Base-by-base conservation (phyloP, 2,113 vertebrate species). In the Sterrhoptilus dennistouni region DNA sequence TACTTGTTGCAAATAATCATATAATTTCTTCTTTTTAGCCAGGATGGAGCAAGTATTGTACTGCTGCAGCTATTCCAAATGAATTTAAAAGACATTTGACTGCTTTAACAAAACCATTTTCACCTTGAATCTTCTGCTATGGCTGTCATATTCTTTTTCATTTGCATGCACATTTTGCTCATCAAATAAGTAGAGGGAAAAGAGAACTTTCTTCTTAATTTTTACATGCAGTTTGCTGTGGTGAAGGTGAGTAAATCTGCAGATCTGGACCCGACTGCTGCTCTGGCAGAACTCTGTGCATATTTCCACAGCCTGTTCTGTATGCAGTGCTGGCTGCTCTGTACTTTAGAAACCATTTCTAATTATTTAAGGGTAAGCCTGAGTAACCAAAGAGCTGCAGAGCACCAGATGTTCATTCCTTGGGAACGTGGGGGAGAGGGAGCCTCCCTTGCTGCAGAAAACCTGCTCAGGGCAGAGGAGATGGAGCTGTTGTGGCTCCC, bases 281-380 rank as follows among this genome's bases (percentile, higher is more conserved):
- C 61, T 70, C 14, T 49, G 18, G 11, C 3, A 6, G 31, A 35
- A 61, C 36, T 29, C 4, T 45, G 52, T 56, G 70, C 53, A 64
- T 2, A 0, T 60, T 54, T 49, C 24, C 61, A 64, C 27, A n/a
- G 31, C 49, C 42, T 56, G 69, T 56, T 79, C 45, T 25, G 20
- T 36, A 49, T 31, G 45, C 76, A 22, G 47, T 31, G 57, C 40
- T 81, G 78, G 27, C 44, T 38, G 24, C 35, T 84, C 66, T 69
- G 49, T 68, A 23, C 49, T 83, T 70, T 15, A 45, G 68, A 81
- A 94, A 77, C 47, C 68, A 50, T 89, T 91, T 74, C 75, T 84
- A 66, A 74, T 93, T 87, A 52, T 78, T 65, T 25, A 74, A 91
- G 42, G 45, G 52, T 49, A 68, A 95, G 66, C 57, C 53, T 71